Evolutionary conservation across 2,113 vertebrate species (phyloP), one percentile per base, ranked within the genome.

Genomic region (Galemys pyrenaicus): DNA sequence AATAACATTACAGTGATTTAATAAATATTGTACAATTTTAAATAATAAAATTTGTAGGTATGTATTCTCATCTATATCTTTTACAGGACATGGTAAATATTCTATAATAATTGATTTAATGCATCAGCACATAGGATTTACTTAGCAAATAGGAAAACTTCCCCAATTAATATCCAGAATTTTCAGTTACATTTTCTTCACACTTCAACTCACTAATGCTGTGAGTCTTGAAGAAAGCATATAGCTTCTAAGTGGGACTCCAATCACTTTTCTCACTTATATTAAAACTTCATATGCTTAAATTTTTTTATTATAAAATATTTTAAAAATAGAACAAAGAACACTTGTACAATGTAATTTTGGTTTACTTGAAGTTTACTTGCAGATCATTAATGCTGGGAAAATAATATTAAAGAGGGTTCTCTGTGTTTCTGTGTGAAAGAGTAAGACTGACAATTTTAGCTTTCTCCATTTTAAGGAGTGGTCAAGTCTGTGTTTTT

Each of bases 171-270:
- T 67, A 70, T 89, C 11, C 11, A 75, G 26, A 68, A 70, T 28
- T 84, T 90, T 96, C 13, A 22, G 19, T 62, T 56, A n/a, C 19
- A 26, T 86, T 89, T 94, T 95, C n/a, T 71, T 78, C 0, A 89
- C 24, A 30, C 19, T 78, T 91, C 44, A 62, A 12, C 5, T 68
- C 13, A 7, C n/a, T 41, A 73, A 41, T 78, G 11, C 10, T 84
- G n/a, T 79, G 28, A 84, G 28, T 75, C 19, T 10, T n/a, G 28
- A 93, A 87, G 9, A 88, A 73, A 75, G 19, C 24, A 26, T 44
- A 0, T 6, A 44, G n/a, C 0, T 56, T 88, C 10, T 60, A 16
- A n/a, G 3, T 24, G 32, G 11, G 6, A 2, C 19, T 92, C 13
- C 65, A 16, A 5, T 46, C 84, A 26, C 16, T 19, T 73, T 15